These are phyloP conservation scores for Orchesella flavescens DNA, from an alignment of 2,888 invertebrate genomes.

Conservation along the genomic window DNA sequence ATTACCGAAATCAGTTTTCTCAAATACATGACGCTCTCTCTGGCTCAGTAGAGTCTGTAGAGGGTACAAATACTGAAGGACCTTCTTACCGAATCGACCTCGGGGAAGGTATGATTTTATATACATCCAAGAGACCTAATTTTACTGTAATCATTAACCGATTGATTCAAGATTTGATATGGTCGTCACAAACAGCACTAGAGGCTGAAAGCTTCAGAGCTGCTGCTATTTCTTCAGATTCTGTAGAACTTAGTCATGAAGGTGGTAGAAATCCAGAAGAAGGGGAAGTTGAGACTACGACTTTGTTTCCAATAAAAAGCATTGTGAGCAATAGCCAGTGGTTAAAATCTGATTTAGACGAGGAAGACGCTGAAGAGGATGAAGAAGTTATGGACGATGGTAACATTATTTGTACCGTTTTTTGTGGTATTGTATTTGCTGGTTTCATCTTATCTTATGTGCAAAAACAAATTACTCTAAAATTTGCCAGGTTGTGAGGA, in stretches of 20 bases:
- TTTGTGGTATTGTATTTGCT: neutral
- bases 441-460: neutral
- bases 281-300: slow-evolving; percentile 65
- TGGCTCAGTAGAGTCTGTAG: slow-evolving; percentile 50
- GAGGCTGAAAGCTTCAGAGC: slow-evolving; percentile 56
- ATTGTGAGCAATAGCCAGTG: slow-evolving; percentile 39
- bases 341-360: slow-evolving; percentile 55
- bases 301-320: slow-evolving; percentile 57
- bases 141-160: slow-evolving; percentile 60
- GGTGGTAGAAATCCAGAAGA: slow-evolving; percentile 56
- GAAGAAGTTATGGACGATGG: slow-evolving; percentile 42
- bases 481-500: slow-evolving; percentile 56
- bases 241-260: slow-evolving; percentile 53
- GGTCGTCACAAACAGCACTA: slow-evolving; percentile 52
- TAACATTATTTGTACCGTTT: neutral
- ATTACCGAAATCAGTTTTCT: slow-evolving; percentile 42
- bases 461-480: slow-evolving; percentile 2
- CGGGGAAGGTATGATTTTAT: slow-evolving; percentile 63
- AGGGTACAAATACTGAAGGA: slow-evolving; percentile 14
- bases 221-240: slow-evolving; percentile 52
- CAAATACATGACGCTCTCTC: slow-evolving; percentile 47
- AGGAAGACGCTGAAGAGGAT: slow-evolving; percentile 45
- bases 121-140: slow-evolving; percentile 55
- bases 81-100: slow-evolving; percentile 63
- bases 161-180: slow-evolving; percentile 61